A percentile compares a stretch with the other conserved stretches of the same genome.
Conservation (phyloP, 2,888 invertebrate genomes). For the Himalopsyche kuldschensis region DNA sequence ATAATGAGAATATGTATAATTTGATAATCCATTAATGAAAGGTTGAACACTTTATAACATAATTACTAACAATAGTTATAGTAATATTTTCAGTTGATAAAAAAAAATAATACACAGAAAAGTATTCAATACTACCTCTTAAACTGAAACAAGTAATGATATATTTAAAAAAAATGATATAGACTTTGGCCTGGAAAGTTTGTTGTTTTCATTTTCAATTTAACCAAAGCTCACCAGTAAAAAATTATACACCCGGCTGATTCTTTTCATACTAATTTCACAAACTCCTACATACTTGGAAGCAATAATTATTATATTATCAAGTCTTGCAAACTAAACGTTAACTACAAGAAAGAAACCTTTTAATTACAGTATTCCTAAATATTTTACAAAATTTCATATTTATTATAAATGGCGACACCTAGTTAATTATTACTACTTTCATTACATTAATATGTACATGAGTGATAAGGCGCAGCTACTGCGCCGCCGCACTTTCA, state of each 20-base stretch:
- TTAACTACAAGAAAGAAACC: background rate
- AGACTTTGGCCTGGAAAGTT: background rate
- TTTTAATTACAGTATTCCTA: background rate
- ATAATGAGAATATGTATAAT: too few relatives aligned
- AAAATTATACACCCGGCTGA: background rate
- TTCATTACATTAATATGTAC: background rate
- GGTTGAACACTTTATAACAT: too few relatives aligned
- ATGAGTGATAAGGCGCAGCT: background rate
- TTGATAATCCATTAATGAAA: too few relatives aligned
- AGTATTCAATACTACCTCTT: too few relatives aligned
- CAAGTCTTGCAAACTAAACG: slow-evolving; percentile 1
- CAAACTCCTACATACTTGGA: background rate
- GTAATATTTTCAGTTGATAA: too few relatives aligned
- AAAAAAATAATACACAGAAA: too few relatives aligned
- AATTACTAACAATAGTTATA: too few relatives aligned
- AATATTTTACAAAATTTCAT: background rate
- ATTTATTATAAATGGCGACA: slow-evolving; percentile 4
- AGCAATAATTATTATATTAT: background rate
- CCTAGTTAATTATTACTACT: background rate
- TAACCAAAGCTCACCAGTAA: background rate
- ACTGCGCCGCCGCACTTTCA: background rate
- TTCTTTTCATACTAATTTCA: background rate
- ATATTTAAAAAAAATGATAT: background rate
- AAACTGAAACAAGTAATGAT: too few relatives aligned
- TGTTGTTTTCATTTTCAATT: background rate